Percentiles rank a stretch among this genome's conserved stretches.
Evolutionary conservation across 2,113 vertebrate species (phyloP).

Genomic region (Megaceryle torquata): DNA sequence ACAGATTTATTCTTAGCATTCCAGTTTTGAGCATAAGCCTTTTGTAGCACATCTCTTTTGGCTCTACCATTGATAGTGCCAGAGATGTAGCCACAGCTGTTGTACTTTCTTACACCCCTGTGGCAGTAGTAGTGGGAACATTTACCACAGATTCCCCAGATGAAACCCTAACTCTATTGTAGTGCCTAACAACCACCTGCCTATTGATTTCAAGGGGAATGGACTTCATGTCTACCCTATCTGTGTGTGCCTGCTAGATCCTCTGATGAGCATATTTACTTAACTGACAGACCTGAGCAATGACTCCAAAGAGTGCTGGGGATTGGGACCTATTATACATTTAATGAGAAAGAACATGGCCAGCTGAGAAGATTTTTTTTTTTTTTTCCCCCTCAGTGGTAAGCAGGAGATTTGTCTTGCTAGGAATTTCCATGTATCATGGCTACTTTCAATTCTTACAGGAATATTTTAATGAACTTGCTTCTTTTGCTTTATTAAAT

Average conservation of each 20-base stretch:
- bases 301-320: background rate
- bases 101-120: background rate
- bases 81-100: background rate
- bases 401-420: background rate
- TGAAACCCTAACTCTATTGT: background rate
- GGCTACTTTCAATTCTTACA: background rate
- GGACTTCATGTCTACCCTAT: background rate
- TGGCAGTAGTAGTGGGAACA: background rate
- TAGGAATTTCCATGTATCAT: background rate
- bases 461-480: background rate
- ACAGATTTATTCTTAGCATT: background rate
- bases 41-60: background rate
- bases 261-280: slow-evolving; percentile 9
- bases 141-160: background rate
- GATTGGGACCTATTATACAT: background rate
- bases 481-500: background rate
- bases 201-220: background rate
- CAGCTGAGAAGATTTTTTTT: background rate
- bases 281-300: background rate
- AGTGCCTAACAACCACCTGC: background rate
- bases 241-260: background rate
- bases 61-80: background rate
- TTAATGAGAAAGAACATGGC: background rate
- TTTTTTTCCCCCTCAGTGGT: background rate
- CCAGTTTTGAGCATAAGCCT: background rate